Base-by-base conservation (phyloP, 2,797 vertebrate species). In the Enteromius unitaeniatus region DNA sequence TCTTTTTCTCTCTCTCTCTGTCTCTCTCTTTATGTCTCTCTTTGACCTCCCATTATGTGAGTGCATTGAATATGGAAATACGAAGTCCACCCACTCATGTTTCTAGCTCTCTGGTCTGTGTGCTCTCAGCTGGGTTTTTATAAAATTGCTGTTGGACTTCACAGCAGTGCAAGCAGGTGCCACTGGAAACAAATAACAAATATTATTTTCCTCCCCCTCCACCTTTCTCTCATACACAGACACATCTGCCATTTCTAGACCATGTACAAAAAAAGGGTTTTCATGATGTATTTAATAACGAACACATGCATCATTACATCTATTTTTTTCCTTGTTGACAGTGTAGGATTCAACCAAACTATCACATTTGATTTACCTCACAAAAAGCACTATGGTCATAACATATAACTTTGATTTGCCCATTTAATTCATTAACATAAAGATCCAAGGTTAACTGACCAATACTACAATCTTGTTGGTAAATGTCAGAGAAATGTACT, bases 41-140 rank as follows among this genome's bases (percentile, higher is more conserved):
- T 51, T 45, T 78, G 34, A 68, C 79, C 53, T 73, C 69, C 55
- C 55, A 81, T 81, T 86, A 88, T 83, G 84, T 26, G 86, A 85
- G 81, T 85, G 74, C 81, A 86, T 88, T 87, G 81, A 86, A 89
- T 88, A 87, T 90, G 88, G 88, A 88, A 89, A 87, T 90, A 84
- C 88, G 87, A 83, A 89, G 86, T 83, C 86, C 88, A 88, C 88
- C 89, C 82, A 89, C 89, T 87, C 78, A 82, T 85, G 82, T 84
- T 76, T 82, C 83, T 79, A 77, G 64, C 72, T 84, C 77, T 73
- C 75, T 75, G 17, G 51, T 82, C 86, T 69, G 79, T 69, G 78
- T 81, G 76, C 84, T 86, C 85, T 87, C 78, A 82, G 83, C 79
- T 86, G 64, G 70, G 45, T 77, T 72, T 37, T 85, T 83, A 76